phyloP scores from a whole-genome alignment of 2,113 vertebrate species.

The Tiliqua scincoides region DNA sequence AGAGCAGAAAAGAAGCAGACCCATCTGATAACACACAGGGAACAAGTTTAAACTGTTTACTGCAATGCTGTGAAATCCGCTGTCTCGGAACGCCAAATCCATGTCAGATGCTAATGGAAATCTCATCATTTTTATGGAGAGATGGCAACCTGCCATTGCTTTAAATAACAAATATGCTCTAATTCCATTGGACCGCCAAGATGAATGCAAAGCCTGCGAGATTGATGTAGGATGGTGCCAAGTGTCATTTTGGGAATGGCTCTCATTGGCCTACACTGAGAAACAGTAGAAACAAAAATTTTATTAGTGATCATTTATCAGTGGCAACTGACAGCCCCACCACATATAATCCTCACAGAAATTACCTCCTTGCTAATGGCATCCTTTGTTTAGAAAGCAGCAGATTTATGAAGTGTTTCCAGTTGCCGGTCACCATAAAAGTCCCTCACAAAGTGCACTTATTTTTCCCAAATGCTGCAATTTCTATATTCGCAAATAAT shows the following conservation, averaged over 20 bases:
- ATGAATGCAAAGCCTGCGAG: conserved; percentile 34
- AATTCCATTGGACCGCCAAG: conserved; percentile 35
- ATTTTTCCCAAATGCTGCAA: conserved; percentile 22
- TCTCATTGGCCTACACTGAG: conserved; percentile 53
- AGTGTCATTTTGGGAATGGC: conserved; percentile 42
- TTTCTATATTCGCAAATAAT: conserved; percentile 15
- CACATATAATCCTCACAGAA: conserved; percentile 43
- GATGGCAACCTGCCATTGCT: conserved; percentile 66
- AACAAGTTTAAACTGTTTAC: conserved; percentile 69
- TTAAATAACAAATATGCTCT: conserved; percentile 66
- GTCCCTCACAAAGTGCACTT: neutral
- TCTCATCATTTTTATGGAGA: conserved; percentile 55
- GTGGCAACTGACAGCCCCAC: conserved; percentile 50
- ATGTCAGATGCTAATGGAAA: conserved; percentile 76
- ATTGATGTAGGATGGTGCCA: conserved; percentile 50
- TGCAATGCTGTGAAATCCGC: conserved; percentile 57
- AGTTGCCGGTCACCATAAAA: conserved; percentile 34
- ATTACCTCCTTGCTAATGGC: conserved; percentile 54
- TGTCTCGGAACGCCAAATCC: conserved; percentile 54
- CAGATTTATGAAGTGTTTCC: conserved; percentile 41
- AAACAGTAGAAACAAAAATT: conserved; percentile 43
- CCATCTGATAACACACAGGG: conserved; percentile 22
- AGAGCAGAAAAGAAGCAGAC: conserved; percentile 60
- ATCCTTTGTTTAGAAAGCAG: conserved; percentile 35
- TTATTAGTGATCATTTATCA: conserved; percentile 40